Evolutionary conservation across 2,888 invertebrate species (phyloP).

Genomic region (Graphium colonna): DNA sequence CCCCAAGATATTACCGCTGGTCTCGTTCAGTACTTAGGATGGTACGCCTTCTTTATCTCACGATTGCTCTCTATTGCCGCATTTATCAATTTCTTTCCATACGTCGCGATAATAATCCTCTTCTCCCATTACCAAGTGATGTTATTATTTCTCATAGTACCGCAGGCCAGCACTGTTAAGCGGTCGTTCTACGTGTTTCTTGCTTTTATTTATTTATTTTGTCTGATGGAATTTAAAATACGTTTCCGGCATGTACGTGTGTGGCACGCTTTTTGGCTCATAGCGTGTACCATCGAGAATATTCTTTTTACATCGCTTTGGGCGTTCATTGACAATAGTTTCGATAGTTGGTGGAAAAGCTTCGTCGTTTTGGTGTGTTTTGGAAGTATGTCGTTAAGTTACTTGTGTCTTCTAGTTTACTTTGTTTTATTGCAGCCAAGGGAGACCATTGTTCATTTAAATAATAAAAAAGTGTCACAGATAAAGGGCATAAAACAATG

Average conservation of each 20-base stretch:
- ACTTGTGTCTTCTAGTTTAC: slow-evolving; percentile 82
- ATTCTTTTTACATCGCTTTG: slow-evolving; percentile 85
- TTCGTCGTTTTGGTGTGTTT: slow-evolving; percentile 83
- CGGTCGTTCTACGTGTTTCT: slow-evolving; percentile 84
- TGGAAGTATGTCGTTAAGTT: slow-evolving; percentile 78
- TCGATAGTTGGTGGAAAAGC: slow-evolving; percentile 85
- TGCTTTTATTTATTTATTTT: slow-evolving; percentile 86
- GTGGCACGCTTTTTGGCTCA: slow-evolving; percentile 85
- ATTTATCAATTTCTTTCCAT: slow-evolving; percentile 84
- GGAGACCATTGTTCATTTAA: slow-evolving; percentile 71
- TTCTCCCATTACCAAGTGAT: slow-evolving; percentile 83
- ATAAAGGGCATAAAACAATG: too few relatives aligned
- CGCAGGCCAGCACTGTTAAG: slow-evolving; percentile 77
- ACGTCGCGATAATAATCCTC: slow-evolving; percentile 80
- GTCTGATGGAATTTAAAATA: slow-evolving; percentile 88
- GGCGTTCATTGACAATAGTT: slow-evolving; percentile 68
- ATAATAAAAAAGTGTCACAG: slow-evolving; percentile 36
- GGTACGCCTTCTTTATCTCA: slow-evolving; percentile 87
- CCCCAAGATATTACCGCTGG: slow-evolving; percentile 87
- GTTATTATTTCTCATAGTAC: slow-evolving; percentile 83
- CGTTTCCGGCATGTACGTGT: slow-evolving; percentile 86
- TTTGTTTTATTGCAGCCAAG: slow-evolving; percentile 82
- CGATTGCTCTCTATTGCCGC: slow-evolving; percentile 85
- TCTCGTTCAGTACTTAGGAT: slow-evolving; percentile 85
- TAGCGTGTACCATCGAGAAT: slow-evolving; percentile 83